These are phyloP conservation scores for Cerastoderma edule DNA, from an alignment of 2,888 invertebrate genomes.

Conservation along the genomic window DNA sequence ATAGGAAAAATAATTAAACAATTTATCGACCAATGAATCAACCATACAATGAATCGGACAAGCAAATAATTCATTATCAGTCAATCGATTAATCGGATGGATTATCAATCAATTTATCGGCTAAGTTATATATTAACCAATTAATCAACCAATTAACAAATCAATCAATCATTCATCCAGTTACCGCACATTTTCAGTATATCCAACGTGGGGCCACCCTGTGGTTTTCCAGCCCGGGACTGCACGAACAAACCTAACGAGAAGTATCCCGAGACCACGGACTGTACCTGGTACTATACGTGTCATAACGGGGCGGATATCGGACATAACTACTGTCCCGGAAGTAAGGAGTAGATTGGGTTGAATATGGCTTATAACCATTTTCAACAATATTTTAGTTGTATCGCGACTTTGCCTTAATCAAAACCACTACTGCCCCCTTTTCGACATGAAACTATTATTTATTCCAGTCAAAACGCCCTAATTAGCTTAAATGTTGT, in stretches of 20 bases:
- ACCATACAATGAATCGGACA: no score
- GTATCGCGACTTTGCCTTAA: no score
- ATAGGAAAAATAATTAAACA: no score
- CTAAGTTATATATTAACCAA: neutral
- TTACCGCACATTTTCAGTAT: neutral
- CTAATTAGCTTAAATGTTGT: no score
- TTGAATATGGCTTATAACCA: neutral
- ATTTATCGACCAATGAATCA: no score
- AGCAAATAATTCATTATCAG: neutral
- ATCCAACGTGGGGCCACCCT: neutral
- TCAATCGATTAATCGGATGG: neutral
- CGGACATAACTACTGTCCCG: conserved; percentile 41
- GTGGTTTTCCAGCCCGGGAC: neutral
- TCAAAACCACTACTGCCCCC: no score
- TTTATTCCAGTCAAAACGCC: no score
- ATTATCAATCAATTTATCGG: neutral
- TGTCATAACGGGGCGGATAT: conserved; percentile 57
- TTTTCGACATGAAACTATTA: no score
- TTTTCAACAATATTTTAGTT: conserved; percentile 2
- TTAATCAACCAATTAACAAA: neutral
- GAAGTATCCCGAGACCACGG: neutral
- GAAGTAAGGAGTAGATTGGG: neutral
- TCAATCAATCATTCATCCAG: neutral
- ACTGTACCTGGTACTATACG: neutral
- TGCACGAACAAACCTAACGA: conserved; percentile 7